Evolutionary conservation across 2,797 vertebrate genomes (phyloP).

Genomic region (Pipistrellus kuhlii): DNA sequence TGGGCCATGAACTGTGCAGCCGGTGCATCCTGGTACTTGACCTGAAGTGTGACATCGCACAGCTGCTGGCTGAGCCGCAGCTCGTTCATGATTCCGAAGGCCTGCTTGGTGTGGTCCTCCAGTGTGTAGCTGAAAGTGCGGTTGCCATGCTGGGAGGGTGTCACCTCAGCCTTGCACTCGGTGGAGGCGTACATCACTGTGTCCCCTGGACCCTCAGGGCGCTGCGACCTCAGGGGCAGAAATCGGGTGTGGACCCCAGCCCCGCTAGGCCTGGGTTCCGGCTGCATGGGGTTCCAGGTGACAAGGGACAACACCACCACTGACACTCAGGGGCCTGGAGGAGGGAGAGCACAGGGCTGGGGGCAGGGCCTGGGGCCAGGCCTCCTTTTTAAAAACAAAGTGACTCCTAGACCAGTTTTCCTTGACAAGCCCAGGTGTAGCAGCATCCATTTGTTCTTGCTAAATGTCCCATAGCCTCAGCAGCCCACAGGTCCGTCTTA

Average conservation of each 20-base stretch:
- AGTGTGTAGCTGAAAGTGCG: slow-evolving; percentile 96
- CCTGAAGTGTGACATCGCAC: slow-evolving; percentile 95
- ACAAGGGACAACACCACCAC: slow-evolving; percentile 31
- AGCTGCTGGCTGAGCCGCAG: slow-evolving; percentile 93
- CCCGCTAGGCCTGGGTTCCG: slow-evolving; percentile 74
- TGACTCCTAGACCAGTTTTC: not conserved
- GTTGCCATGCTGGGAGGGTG: slow-evolving; percentile 93
- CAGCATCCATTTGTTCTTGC: not conserved
- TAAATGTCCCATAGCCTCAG: not conserved
- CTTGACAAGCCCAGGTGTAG: not conserved
- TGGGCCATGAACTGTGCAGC: slow-evolving; percentile 94
- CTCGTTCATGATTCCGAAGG: slow-evolving; percentile 96
- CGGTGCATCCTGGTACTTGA: slow-evolving; percentile 91
- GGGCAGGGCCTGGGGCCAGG: not conserved
- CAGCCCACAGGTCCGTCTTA: not conserved
- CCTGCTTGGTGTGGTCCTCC: slow-evolving; percentile 94
- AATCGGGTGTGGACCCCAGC: slow-evolving; percentile 71
- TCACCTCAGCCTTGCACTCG: slow-evolving; percentile 96
- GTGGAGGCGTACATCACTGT: slow-evolving; percentile 89
- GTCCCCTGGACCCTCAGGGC: slow-evolving; percentile 71
- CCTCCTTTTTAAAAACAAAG: slow-evolving; percentile 1
- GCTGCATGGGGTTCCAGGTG: slow-evolving; percentile 75
- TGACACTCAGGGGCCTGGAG: slow-evolving; percentile 70
- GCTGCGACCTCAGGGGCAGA: slow-evolving; percentile 72
- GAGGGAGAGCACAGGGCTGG: slow-evolving; percentile 56